These are phyloP conservation scores for Melanotaenia maccullochi DNA, from an alignment of 2,797 vertebrate genomes.

Conservation along the genomic window DNA sequence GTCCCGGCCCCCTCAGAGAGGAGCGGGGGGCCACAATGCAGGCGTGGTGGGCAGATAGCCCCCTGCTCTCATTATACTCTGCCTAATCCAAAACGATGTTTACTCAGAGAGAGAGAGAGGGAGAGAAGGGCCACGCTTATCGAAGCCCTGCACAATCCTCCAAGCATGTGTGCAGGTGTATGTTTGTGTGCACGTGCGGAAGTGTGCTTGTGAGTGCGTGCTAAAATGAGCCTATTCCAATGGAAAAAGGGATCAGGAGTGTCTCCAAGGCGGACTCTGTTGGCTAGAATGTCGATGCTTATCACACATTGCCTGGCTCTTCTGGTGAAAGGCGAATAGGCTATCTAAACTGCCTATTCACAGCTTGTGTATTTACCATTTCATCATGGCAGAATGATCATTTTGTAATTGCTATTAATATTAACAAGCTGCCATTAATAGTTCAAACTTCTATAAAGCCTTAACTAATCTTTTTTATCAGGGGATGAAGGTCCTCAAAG, in stretches of 20 bases:
- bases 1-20: constrained; percentile 85
- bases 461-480: constrained; percentile 34
- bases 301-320: constrained; percentile 71
- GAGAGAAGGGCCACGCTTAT: constrained; percentile 80
- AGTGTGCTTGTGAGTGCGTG: constrained; percentile 42
- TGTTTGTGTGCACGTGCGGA: constrained; percentile 37
- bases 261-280: constrained; percentile 79
- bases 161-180: constrained; percentile 39
- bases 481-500: constrained; percentile 16
- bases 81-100: constrained; percentile 87
- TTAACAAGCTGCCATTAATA: constrained; percentile 57
- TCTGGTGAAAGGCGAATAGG: constrained; percentile 74
- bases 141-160: constrained; percentile 76
- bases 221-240: constrained; percentile 81
- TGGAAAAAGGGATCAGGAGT: constrained; percentile 81
- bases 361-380: constrained; percentile 69
- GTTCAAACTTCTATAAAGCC: constrained; percentile 32
- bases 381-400: constrained; percentile 53
- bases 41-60: constrained; percentile 84
- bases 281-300: constrained; percentile 80
- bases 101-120: constrained; percentile 78
- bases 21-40: constrained; percentile 90
- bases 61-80: constrained; percentile 85
- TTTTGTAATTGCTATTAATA: constrained; percentile 68
- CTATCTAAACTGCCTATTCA: constrained; percentile 72